phyloP scores from a whole-genome alignment of 2,113 vertebrate genomes.

The Felis catus region DNA sequence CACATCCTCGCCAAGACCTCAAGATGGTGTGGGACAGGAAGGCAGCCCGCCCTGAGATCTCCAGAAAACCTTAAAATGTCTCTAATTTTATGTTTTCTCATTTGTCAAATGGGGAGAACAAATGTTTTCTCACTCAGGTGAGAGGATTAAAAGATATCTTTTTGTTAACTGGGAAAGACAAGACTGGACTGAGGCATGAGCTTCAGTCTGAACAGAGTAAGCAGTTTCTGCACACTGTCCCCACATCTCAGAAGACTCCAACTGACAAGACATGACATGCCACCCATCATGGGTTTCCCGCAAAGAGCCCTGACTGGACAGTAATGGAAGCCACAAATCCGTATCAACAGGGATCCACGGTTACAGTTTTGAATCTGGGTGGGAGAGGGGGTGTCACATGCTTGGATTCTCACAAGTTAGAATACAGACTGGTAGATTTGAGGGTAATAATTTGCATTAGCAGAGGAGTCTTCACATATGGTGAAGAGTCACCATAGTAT shows the following conservation, averaged over 20 bases:
- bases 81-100: background rate
- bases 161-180: background rate
- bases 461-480: background rate
- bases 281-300: too few relatives aligned
- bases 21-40: fast-evolving
- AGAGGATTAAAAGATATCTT: background rate
- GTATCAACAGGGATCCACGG: background rate
- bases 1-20: background rate
- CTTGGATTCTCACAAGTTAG: background rate
- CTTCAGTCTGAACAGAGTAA: background rate
- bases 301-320: background rate
- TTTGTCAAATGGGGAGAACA: background rate
- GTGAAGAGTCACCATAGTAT: background rate
- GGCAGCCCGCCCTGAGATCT: background rate
- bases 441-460: background rate
- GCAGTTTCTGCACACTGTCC: background rate
- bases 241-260: background rate
- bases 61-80: background rate
- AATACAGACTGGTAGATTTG: background rate
- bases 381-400: background rate
- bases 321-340: background rate
- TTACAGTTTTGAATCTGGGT: background rate
- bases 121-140: background rate
- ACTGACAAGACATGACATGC: background rate
- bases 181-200: background rate